phyloP scores from a whole-genome alignment of 2,113 vertebrate species.

The Caloenas nicobarica region DNA sequence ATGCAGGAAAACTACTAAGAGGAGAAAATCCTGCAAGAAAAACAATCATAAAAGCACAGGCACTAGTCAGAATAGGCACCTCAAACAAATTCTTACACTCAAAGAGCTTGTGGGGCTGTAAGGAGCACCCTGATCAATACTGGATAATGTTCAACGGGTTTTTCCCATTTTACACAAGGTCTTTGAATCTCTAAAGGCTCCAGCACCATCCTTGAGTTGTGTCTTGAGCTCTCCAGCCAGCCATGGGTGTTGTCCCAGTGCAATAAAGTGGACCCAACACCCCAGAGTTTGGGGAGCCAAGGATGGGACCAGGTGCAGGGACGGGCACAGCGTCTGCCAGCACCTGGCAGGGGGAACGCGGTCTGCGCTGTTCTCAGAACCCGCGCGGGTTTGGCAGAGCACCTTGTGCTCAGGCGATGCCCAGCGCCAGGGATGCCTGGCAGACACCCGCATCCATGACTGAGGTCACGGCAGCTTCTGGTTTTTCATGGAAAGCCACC shows the following conservation, averaged over 20 bases:
- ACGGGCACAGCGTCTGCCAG: no score
- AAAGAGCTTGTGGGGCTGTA: accelerated
- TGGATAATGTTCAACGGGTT: accelerated
- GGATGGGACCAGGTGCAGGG: accelerated
- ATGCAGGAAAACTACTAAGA: background rate
- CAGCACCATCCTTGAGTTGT: background rate
- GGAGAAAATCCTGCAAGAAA: background rate
- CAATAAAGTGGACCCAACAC: accelerated
- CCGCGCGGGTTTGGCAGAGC: background rate
- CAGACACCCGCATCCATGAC: background rate
- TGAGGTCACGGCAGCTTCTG: background rate
- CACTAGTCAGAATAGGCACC: background rate
- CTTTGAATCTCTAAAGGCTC: background rate
- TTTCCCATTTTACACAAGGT: background rate
- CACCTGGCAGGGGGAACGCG: accelerated
- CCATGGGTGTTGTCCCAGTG: accelerated
- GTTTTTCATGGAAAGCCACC: background rate
- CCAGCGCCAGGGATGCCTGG: background rate
- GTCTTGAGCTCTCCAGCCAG: background rate
- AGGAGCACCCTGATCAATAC: background rate
- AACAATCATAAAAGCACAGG: background rate
- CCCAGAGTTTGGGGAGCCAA: accelerated
- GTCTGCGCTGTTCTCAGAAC: background rate
- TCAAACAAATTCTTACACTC: background rate
- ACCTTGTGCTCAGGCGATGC: background rate